These are phyloP conservation scores for Capricornis sumatraensis DNA, from an alignment of 2,113 vertebrate species.

Conservation along the genomic window DNA sequence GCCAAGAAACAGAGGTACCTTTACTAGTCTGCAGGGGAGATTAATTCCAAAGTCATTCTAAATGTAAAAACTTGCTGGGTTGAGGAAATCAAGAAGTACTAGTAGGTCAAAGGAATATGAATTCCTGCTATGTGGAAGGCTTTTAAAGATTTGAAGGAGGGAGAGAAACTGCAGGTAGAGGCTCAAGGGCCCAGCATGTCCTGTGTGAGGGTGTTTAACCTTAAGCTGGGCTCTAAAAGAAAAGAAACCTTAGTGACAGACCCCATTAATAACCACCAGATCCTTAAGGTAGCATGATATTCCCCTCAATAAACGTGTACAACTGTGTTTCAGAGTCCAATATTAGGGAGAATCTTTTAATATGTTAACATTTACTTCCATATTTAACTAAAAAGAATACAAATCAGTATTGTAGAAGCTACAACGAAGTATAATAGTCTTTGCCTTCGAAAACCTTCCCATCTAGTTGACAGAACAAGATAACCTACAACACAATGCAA, in stretches of 20 bases:
- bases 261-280: not conserved
- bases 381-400: slow-evolving; percentile 6
- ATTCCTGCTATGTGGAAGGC: not conserved
- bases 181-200: not conserved
- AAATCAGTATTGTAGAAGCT: not conserved
- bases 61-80: not conserved
- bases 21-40: not conserved
- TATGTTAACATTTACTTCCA: not conserved
- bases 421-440: not conserved
- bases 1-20: not conserved
- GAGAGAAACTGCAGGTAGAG: not conserved
- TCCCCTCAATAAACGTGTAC: not conserved
- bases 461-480: slow-evolving; percentile 4
- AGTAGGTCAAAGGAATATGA: not conserved
- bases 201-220: not conserved
- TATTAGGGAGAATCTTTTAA: not conserved
- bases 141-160: slow-evolving; percentile 30
- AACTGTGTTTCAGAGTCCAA: slow-evolving; percentile 8
- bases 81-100: slow-evolving; percentile 25
- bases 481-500: not conserved
- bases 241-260: not conserved
- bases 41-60: slow-evolving; percentile 8
- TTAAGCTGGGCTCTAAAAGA: not conserved
- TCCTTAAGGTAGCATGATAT: not conserved
- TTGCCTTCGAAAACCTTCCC: not conserved